Evolutionary conservation across 1,140 invertebrate species (phyloP).

Genomic region (Drosophila elegans): DNA sequence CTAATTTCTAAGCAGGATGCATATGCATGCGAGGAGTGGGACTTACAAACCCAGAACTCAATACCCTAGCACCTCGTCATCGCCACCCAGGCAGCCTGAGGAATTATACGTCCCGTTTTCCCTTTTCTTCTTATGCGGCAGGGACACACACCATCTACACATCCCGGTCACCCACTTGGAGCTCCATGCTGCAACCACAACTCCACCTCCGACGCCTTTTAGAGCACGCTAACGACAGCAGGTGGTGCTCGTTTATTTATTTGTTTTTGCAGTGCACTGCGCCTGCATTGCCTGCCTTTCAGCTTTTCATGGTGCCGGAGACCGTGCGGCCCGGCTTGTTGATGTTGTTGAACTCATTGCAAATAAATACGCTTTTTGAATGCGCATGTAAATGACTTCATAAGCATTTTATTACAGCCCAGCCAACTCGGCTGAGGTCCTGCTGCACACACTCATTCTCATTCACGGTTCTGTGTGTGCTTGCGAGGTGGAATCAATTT

Average conservation of each 20-base stretch:
- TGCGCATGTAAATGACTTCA: constrained; percentile 83
- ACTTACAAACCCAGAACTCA: constrained; percentile 18
- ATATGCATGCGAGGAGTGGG: constrained; percentile 18
- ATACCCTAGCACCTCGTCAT: constrained; percentile 20
- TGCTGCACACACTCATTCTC: constrained; percentile 13
- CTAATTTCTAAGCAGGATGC: constrained; percentile 29
- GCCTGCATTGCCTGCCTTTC: constrained; percentile 49
- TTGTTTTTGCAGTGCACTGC: constrained; percentile 57
- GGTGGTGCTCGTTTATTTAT: constrained; percentile 81
- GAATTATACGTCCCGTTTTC: constrained; percentile 68
- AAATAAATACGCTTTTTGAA: constrained; percentile 82
- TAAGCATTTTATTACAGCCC: constrained; percentile 80
- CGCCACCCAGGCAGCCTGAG: constrained; percentile 31
- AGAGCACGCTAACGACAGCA: constrained; percentile 75
- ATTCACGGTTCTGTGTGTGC: constrained; percentile 13
- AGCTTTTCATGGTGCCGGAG: constrained; percentile 18
- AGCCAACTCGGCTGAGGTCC: constrained; percentile 38
- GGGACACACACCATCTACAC: constrained; percentile 16
- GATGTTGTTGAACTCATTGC: constrained; percentile 83
- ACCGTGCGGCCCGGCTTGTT: constrained; percentile 58
- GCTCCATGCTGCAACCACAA: constrained; percentile 8
- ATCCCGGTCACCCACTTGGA: constrained; percentile 4
- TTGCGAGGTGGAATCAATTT: constrained; percentile 63
- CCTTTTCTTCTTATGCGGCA: not conserved
- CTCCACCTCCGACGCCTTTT: constrained; percentile 40